These are phyloP conservation scores for Nerophis lumbriciformis DNA, from an alignment of 2,113 vertebrate genomes.

Conservation along the genomic window DNA sequence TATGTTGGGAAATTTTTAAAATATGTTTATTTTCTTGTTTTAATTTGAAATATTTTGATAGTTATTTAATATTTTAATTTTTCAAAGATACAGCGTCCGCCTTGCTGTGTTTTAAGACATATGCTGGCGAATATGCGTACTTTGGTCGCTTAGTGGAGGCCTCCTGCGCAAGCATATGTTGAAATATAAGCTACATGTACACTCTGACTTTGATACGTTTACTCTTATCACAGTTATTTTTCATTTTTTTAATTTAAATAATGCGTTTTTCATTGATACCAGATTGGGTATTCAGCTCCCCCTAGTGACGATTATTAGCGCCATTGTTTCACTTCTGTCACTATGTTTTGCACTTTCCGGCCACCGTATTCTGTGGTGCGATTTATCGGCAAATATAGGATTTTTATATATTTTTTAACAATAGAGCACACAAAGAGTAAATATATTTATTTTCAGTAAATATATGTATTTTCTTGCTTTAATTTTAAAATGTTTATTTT, in stretches of 20 bases:
- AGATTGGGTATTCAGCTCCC: conserved; percentile 13
- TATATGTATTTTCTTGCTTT: no score
- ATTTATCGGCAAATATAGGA: no score
- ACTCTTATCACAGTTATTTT: neutral
- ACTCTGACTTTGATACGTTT: neutral
- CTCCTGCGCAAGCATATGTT: neutral
- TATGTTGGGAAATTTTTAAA: no score
- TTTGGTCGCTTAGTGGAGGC: conserved; percentile 26
- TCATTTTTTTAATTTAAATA: neutral
- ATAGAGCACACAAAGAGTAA: no score
- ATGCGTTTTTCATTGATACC: conserved; percentile 1
- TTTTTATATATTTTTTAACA: no score
- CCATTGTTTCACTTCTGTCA: neutral
- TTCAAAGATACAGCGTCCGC: conserved; percentile 9
- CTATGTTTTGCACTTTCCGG: no score
- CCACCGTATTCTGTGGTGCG: no score
- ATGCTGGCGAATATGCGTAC: conserved; percentile 5
- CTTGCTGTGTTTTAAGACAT: conserved; percentile 37
- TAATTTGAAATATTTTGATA: no score
- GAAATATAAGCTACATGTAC: neutral
- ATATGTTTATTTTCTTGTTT: no score
- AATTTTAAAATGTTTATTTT: no score
- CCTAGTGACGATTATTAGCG: conserved; percentile 13
- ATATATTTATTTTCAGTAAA: no score
- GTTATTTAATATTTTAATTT: neutral